Base-by-base conservation (phyloP, 2,888 invertebrate genomes). In the Tetheella fluctuosa region DNA sequence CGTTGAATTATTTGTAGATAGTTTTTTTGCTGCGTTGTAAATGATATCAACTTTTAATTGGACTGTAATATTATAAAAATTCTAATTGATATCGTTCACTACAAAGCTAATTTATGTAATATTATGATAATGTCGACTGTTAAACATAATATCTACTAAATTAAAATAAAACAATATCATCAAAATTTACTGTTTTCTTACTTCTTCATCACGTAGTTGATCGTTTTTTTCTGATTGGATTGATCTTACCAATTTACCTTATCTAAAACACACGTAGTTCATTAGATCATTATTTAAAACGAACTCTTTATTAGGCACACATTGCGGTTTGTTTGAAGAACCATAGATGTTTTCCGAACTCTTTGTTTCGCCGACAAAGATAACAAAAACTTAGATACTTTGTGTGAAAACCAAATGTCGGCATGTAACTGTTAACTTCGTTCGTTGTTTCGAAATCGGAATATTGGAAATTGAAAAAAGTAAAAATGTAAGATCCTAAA, bases 401-500 rank as follows among this genome's bases (percentile, higher is more conserved):
- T 81, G 72, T 77, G 65, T 65, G 57, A 70, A 80, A 77, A 78
- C 75, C 71, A 74, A 84, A 84, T 80, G 79, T 75, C 77, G 76
- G 79, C 63, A 58, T 55, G 66, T 74, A 84, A 87, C 88, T 82
- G 87, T 87, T 86, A 88, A 79, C 69, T 77, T 76, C 68, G 81
- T 77, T 76, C 68, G 81, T 89, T 88, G 86, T 89, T 86, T 86
- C 77, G 70, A 76, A 74, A 79, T 77, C 70, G 73, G 77, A 81
- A 79, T 84, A 85, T 85, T 79, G 79, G 84, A 79, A 84, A 84
- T 85, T 76, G 73, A 74, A 71, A 71, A 73, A 66, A 70, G 64
- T 63, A 71, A 77, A 79, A 88, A 85, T 86, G 23, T 86, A 86
- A 81, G 77, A 77, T 77, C 76, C 76, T 79, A 87, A 87, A 89